These are phyloP conservation scores for Drosophila neocordata DNA, from an alignment of 1,140 invertebrate genomes.

Conservation along the genomic window DNA sequence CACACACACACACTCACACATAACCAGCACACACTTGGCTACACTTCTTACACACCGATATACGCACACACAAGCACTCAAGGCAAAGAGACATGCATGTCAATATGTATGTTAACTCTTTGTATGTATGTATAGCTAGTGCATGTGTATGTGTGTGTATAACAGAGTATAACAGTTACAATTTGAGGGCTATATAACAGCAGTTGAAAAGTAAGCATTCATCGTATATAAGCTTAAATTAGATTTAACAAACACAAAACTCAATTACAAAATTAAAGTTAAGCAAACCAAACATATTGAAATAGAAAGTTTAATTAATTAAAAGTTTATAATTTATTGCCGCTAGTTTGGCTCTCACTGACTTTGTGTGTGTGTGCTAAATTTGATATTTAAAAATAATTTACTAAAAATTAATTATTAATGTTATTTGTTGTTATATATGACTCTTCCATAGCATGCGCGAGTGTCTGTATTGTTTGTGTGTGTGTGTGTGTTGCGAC, in stretches of 20 bases:
- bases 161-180: constrained; percentile 53
- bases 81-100: too few species aligned
- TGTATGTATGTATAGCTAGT: background rate
- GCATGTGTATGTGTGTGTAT: constrained; percentile 27
- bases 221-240: constrained; percentile 27
- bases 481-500: constrained; percentile 40
- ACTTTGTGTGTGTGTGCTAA: constrained; percentile 37
- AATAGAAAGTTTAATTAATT: constrained; percentile 21
- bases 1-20: constrained; percentile 31
- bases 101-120: background rate
- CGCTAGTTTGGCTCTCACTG: constrained; percentile 21
- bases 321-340: constrained; percentile 24
- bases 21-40: constrained; percentile 17
- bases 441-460: constrained; percentile 22
- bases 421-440: constrained; percentile 14
- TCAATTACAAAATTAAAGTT: constrained; percentile 12
- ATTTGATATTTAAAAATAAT: constrained; percentile 60
- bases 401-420: constrained; percentile 62
- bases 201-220: constrained; percentile 12
- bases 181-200: constrained; percentile 33
- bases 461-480: constrained; percentile 30
- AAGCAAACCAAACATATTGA: constrained; percentile 13
- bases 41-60: background rate
- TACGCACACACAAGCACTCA: background rate
- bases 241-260: constrained; percentile 10